phyloP scores from a whole-genome alignment of 1,140 invertebrate species.

The Helicoverpa armigera region DNA sequence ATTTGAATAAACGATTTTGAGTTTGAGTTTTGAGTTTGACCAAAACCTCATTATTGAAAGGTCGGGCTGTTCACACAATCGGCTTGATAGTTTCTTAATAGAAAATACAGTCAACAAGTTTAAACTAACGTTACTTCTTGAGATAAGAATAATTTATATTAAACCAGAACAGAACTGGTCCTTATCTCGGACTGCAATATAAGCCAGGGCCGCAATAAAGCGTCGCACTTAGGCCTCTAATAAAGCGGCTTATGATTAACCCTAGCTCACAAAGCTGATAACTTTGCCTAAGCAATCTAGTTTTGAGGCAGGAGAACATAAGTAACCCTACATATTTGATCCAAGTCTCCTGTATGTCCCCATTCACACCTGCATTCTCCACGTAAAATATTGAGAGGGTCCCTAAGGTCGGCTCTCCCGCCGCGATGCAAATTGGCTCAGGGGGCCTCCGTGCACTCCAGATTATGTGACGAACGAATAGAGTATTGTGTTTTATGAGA shows the following conservation, averaged over 20 bases:
- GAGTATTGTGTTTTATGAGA: slow-evolving; percentile 45
- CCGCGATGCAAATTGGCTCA: slow-evolving; percentile 70
- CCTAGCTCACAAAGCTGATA: not conserved
- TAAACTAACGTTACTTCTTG: too few species aligned
- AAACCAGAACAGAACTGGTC: too few species aligned
- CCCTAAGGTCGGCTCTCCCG: slow-evolving; percentile 41
- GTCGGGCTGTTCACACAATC: too few species aligned
- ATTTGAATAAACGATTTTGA: too few species aligned
- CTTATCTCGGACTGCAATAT: too few species aligned
- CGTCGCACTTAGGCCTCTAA: not conserved
- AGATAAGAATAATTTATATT: too few species aligned
- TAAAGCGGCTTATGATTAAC: slow-evolving; percentile 1
- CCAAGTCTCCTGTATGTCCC: slow-evolving; percentile 13
- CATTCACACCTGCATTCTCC: slow-evolving; percentile 51
- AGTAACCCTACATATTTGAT: slow-evolving; percentile 35
- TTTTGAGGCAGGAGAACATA: slow-evolving; percentile 2
- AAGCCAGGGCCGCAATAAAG: too few species aligned
- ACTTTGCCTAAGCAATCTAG: slow-evolving; percentile 5
- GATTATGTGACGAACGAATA: slow-evolving; percentile 69
- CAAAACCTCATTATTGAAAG: too few species aligned
- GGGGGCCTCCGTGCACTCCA: slow-evolving; percentile 59
- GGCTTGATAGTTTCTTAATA: too few species aligned
- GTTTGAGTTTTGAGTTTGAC: too few species aligned
- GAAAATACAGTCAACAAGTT: too few species aligned
- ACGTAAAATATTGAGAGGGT: slow-evolving; percentile 72